Evolutionary conservation across 2,888 invertebrate genomes (phyloP).

Genomic region (Aleiodes alternator): DNA sequence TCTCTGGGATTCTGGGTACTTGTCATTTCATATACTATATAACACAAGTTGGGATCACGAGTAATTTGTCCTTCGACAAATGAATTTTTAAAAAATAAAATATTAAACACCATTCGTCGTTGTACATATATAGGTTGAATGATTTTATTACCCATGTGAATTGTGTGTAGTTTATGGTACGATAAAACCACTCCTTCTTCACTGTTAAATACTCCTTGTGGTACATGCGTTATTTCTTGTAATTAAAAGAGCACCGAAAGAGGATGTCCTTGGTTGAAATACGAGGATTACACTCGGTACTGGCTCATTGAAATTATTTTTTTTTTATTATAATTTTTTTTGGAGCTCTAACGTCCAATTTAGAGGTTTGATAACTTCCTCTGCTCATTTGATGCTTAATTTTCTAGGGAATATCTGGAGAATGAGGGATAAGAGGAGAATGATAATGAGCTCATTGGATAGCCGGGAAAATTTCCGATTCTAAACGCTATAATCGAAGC

Average conservation of each 20-base stretch:
- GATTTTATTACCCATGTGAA: constrained; percentile 60
- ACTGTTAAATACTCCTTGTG: constrained; percentile 2
- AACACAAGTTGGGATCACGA: constrained; percentile 35
- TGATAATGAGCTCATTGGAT: neutral
- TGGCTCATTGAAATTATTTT: neutral
- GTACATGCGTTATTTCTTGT: constrained; percentile 19
- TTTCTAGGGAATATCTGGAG: neutral
- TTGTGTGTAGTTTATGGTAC: constrained; percentile 58
- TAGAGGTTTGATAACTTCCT: constrained; percentile 18
- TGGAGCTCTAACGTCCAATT: neutral
- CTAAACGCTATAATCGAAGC: too few relatives aligned
- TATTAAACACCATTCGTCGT: constrained; percentile 48
- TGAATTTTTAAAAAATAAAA: constrained; percentile 61
- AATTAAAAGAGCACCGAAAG: constrained; percentile 3
- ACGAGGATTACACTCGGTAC: neutral
- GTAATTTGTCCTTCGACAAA: constrained; percentile 67
- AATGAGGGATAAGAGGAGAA: neutral
- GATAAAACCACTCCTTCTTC: constrained; percentile 33
- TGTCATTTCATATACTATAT: neutral
- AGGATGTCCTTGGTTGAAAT: constrained; percentile 19
- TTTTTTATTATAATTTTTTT: constrained; percentile 11
- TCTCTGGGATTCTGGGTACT: constrained; percentile 18
- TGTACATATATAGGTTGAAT: constrained; percentile 56
- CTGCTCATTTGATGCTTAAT: neutral
- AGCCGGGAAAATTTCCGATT: neutral